Conservation (phyloP, 2,113 vertebrate genomes). For the Megaceryle torquata region DNA sequence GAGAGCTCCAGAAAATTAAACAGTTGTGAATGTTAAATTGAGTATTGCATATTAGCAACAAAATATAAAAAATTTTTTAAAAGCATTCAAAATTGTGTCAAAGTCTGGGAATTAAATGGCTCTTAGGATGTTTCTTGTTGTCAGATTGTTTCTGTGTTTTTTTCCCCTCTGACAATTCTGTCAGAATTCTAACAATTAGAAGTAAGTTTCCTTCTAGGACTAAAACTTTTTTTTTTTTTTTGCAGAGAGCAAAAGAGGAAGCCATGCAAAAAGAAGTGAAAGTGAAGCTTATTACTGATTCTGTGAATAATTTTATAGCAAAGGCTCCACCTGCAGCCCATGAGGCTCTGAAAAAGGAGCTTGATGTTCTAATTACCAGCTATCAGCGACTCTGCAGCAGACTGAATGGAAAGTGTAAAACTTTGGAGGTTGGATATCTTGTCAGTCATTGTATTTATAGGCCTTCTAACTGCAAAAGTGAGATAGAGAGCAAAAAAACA, state of each 20-base stretch:
- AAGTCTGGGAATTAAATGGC: not conserved
- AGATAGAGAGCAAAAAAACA: not conserved
- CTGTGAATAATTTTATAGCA: conserved; percentile 90
- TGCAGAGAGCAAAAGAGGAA: conserved; percentile 94
- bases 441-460: not conserved
- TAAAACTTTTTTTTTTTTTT: not conserved
- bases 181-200: not conserved
- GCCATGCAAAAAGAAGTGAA: conserved; percentile 93
- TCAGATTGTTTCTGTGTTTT: not conserved
- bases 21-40: not conserved
- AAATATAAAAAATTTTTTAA: not conserved
- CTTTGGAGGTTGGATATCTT: conserved; percentile 85
- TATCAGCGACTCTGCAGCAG: conserved; percentile 94
- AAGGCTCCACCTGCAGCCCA: conserved; percentile 91
- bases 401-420: conserved; percentile 95
- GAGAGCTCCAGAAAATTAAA: not conserved
- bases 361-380: conserved; percentile 86
- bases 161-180: not conserved
- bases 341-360: conserved; percentile 91
- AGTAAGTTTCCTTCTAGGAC: not conserved
- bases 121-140: not conserved
- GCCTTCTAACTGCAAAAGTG: not conserved
- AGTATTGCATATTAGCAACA: not conserved
- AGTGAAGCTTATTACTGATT: conserved; percentile 92
- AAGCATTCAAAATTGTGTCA: not conserved